Base-by-base conservation (phyloP, 2,797 vertebrate genomes). In the Xerus rutilus region DNA sequence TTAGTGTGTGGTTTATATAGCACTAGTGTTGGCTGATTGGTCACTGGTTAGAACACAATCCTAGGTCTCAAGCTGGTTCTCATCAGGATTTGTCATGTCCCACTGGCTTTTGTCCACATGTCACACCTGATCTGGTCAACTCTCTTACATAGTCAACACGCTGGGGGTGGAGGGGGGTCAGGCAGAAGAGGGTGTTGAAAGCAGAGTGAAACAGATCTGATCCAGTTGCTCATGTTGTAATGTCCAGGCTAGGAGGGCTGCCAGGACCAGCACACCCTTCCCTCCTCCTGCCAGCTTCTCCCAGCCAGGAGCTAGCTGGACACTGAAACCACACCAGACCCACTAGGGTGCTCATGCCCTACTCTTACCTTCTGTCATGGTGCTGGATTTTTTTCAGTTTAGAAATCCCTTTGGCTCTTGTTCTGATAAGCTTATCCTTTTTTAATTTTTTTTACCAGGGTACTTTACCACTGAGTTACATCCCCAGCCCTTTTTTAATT, bases 1-100 rank as follows among this genome's bases (percentile, higher is more conserved):
- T 84, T 77, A 86, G 70, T 62, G 69, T 54, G 59, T 64, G 49
- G 74, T 89, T 95, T 97, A 91, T 93, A 54, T 17, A 91, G 52
- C 82, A 2, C 54, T 10, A 45, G 32, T 59, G 7, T 5, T 81
- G 92, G 35, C 86, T 67, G 77, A 57, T 35, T 54, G 54, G 45
- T 96, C n/a, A 70, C 13, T 69, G 85, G 91, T 74, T 87, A 88
- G 79, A 78, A 62, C 76, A 72, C 59, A 49, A 14, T 57, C 47
- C 11, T 35, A 25, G 49, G 52, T 86, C 32, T 85, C 47, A 79
- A 1, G 10, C 17, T 95, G 78, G 15, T 64, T 86, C 49, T 82
- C 59, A 21, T 4, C 64, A 69, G 17, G 25, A n/a, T 47, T 49
- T 2, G 0, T 85, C 52, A 64, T 23, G 12, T 76, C 3, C 1